Evolutionary conservation across 2,797 vertebrate genomes (phyloP), one percentile per base, ranked within the genome.

Genomic region (Lithobates pipiens): DNA sequence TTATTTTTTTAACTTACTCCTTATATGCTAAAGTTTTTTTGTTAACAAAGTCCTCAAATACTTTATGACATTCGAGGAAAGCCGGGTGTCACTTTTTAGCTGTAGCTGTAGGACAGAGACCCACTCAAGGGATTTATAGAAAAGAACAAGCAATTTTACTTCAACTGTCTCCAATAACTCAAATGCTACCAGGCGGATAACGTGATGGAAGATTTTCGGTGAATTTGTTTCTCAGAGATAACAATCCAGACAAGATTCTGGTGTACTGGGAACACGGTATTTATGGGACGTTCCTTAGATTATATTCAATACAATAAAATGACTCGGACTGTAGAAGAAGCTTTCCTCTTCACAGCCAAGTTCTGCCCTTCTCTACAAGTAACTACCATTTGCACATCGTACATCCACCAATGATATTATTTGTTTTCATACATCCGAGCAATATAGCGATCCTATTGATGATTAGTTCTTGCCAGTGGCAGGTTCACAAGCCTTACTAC

Each of bases 81-180:
- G 29, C 32, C 6, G 13, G 1, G 11, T 27, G 11, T 82, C 13
- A 39, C 34, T 25, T 82, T 50, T 21, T 74, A 44, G 34, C 9
- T 68, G 57, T 65, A 61, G 23, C 36, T 23, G 39, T 15, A 27
- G 29, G 25, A 23, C 10, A 68, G 61, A 75, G 16, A 83, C 73
- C 68, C 73, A 23, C 63, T 82, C 32, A 15, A 39, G 50, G 63
- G 80, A 83, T 83, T 83, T 83, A 83, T 32, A 50, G 27, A 73
- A 68, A 34, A 50, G 61, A 7, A 16, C 23, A 32, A 83, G 13
- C 27, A 32, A 76, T 68, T 75, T 32, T 25, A n/a, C 25, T 68
- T 50, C 4, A 83, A 44, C 34, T 23, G 39, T 83, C 57, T 67
- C 36, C 61, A 75, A 11, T 39, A 74, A 82, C 50, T 83, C 61